These are phyloP conservation scores for Clarias laeviceps DNA, from an alignment of 2,797 vertebrate genomes.

Conservation along the genomic window DNA sequence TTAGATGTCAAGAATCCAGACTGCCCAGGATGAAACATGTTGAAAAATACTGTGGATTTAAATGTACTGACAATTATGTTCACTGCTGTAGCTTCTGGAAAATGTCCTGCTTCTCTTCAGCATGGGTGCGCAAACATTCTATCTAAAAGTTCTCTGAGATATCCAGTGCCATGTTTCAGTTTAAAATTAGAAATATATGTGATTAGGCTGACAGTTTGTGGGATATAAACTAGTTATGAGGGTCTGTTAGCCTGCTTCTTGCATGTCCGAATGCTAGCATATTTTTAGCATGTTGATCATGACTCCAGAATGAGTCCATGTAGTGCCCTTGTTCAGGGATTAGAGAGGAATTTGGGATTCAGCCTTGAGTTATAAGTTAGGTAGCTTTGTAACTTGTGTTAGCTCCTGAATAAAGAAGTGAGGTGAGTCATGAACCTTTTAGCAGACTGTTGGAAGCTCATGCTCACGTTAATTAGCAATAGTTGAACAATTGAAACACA, in stretches of 20 bases:
- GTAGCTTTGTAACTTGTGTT: too few relatives aligned
- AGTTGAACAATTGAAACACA: too few relatives aligned
- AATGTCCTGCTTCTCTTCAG: too few relatives aligned
- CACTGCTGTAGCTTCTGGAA: not conserved
- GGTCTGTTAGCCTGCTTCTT: not conserved
- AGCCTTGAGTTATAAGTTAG: too few relatives aligned
- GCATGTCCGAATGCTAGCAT: not conserved
- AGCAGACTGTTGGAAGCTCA: too few relatives aligned
- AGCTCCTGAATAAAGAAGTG: too few relatives aligned
- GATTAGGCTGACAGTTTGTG: not conserved
- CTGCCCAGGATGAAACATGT: not conserved
- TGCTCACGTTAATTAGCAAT: too few relatives aligned
- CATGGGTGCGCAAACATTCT: not conserved
- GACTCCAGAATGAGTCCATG: not conserved
- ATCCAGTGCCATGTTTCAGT: not conserved
- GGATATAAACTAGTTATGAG: not conserved
- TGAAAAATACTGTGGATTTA: not conserved
- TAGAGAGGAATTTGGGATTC: too few relatives aligned
- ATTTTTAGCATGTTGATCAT: not conserved
- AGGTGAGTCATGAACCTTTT: too few relatives aligned
- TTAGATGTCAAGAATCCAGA: not conserved
- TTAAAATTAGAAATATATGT: not conserved
- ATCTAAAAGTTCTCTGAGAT: not conserved
- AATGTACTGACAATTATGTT: not conserved
- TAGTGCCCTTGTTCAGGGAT: too few relatives aligned